phyloP scores from a whole-genome alignment of 2,797 vertebrate genomes.

The Micropoecilia bifurca region DNA sequence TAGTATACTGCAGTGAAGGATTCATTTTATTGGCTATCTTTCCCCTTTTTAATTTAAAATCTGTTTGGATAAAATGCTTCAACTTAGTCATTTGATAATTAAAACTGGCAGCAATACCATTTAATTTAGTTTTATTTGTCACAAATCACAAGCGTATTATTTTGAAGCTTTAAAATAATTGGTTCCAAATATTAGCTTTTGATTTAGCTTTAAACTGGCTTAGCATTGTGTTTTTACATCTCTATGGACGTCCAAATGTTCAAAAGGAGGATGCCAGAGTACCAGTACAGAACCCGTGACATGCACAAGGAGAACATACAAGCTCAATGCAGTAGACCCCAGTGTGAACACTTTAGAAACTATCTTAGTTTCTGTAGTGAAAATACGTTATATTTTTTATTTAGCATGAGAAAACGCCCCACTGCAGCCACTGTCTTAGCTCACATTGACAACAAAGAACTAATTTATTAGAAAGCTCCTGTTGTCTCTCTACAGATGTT shows the following conservation, averaged over 20 bases:
- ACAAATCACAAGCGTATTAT: background rate
- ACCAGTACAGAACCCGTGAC: background rate
- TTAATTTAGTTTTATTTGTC: background rate
- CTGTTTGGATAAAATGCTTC: background rate
- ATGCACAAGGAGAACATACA: background rate
- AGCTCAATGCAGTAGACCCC: background rate
- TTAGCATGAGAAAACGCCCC: background rate
- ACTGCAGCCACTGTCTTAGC: background rate
- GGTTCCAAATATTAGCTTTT: background rate
- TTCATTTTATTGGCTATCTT: background rate
- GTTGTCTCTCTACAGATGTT: background rate
- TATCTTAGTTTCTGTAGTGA: background rate
- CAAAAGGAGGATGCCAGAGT: background rate
- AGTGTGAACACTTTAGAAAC: background rate
- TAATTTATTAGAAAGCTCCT: background rate
- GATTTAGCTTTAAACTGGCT: background rate
- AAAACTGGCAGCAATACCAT: background rate
- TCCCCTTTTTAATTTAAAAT: background rate
- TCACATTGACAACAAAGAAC: background rate
- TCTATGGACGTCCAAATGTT: background rate
- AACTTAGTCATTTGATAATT: background rate
- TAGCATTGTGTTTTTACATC: background rate
- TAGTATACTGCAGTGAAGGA: background rate
- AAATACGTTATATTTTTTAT: background rate
- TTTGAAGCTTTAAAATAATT: background rate